phyloP scores from a whole-genome alignment of 1,140 invertebrate genomes.

The Drosophila subobscura region DNA sequence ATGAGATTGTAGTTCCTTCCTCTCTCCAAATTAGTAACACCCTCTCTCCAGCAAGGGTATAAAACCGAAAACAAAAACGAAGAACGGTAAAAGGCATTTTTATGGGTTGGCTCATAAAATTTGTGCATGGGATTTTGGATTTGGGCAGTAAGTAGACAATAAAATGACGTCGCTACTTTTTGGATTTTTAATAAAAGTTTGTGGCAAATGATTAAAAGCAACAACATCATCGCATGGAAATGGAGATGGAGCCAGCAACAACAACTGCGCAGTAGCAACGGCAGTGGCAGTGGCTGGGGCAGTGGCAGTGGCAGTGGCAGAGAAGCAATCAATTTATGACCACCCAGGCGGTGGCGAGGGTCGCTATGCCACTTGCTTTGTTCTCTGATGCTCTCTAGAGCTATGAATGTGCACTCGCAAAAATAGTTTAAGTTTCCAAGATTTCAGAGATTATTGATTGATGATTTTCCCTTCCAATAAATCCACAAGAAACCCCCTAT shows the following conservation, averaged over 20 bases:
- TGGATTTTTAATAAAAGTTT: constrained; percentile 75
- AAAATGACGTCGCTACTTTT: constrained; percentile 70
- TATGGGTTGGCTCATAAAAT: constrained; percentile 79
- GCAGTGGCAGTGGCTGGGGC: constrained; percentile 13
- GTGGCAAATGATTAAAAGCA: constrained; percentile 73
- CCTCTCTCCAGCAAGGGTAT: too few relatives aligned
- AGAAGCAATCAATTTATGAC: constrained; percentile 70
- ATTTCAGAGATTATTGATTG: too few relatives aligned
- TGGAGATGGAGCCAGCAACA: not conserved
- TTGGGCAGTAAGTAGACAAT: constrained; percentile 77
- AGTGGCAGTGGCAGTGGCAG: constrained; percentile 33
- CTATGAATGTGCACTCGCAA: constrained; percentile 17
- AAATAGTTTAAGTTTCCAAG: not conserved
- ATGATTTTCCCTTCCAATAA: too few relatives aligned
- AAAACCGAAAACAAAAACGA: constrained; percentile 32
- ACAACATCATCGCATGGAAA: constrained; percentile 14
- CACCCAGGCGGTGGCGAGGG: constrained; percentile 68
- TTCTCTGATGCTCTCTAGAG: constrained; percentile 36
- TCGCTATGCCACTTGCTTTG: constrained; percentile 58
- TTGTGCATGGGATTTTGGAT: constrained; percentile 74
- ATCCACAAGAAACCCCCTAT: not conserved
- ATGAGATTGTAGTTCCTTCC: too few relatives aligned
- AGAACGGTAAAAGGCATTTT: constrained; percentile 77
- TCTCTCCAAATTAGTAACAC: too few relatives aligned
- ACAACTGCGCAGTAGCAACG: constrained; percentile 38